Percentiles rank a stretch among this genome's conserved stretches.
Evolutionary conservation across 2,113 vertebrate species (phyloP).

Genomic region (Scopus umbretta): DNA sequence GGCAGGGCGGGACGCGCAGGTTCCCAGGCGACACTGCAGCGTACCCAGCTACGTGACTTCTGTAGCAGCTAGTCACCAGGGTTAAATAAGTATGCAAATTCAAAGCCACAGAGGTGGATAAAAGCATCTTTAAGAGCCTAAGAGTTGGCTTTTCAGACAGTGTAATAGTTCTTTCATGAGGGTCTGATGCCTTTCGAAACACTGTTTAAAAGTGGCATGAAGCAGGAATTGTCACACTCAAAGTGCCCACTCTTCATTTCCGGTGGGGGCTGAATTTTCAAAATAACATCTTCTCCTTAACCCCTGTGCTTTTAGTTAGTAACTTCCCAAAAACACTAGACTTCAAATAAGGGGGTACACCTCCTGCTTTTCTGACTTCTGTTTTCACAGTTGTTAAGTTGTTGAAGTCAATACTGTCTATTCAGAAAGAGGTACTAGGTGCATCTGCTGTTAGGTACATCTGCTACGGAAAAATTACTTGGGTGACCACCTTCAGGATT

Average conservation of each 20-base stretch:
- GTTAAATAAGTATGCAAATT: neutral
- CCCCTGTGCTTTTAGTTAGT: neutral
- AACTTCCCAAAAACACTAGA: neutral
- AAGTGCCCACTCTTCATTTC: neutral
- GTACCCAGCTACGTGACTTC: rapidly evolving
- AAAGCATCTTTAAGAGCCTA: neutral
- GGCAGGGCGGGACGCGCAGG: too few relatives aligned
- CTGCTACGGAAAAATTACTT: neutral
- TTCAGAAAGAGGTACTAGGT: neutral
- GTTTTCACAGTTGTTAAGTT: neutral
- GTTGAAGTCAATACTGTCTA: neutral
- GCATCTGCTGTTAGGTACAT: neutral
- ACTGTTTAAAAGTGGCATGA: neutral
- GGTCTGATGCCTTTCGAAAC: neutral
- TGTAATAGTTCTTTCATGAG: neutral
- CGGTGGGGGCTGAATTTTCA: neutral
- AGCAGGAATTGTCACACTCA: neutral
- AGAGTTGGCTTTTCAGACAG: neutral
- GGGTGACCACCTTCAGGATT: neutral
- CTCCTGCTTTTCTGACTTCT: neutral
- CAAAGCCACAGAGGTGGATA: neutral
- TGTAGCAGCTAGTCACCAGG: neutral
- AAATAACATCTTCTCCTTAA: neutral
- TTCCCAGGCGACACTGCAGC: neutral
- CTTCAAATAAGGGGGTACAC: neutral